These are phyloP conservation scores for Atherix ibis DNA, from an alignment of 2,888 invertebrate genomes.

Conservation along the genomic window DNA sequence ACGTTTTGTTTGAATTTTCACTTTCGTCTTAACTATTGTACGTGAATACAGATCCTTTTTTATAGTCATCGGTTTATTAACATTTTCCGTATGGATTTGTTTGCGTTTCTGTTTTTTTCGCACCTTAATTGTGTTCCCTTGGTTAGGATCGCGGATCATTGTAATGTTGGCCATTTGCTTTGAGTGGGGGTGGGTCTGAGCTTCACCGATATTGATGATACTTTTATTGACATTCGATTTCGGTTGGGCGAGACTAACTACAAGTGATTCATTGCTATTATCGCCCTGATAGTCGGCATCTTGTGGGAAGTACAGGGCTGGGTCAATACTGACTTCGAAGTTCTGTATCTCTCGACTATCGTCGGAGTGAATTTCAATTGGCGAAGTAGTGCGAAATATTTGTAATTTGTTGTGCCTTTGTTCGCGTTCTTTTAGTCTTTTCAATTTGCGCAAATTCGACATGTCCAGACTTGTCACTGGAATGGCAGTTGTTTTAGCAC, in stretches of 20 bases:
- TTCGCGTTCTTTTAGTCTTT: not conserved
- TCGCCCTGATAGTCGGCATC: constrained; percentile 9
- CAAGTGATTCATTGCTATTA: too few relatives aligned
- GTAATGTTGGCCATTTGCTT: too few relatives aligned
- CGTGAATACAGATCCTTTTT: not conserved
- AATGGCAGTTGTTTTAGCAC: too few relatives aligned
- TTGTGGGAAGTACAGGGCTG: constrained; percentile 13
- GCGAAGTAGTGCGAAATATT: not conserved
- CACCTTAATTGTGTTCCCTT: not conserved
- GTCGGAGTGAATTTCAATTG: constrained; percentile 15
- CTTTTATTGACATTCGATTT: too few relatives aligned
- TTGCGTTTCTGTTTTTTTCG: not conserved
- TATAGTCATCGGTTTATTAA: not conserved
- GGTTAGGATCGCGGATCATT: not conserved
- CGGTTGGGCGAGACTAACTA: too few relatives aligned
- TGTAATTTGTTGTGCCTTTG: too few relatives aligned
- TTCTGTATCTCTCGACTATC: constrained; percentile 10
- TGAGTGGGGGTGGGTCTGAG: too few relatives aligned
- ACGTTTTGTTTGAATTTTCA: too few relatives aligned
- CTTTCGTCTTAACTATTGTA: too few relatives aligned
- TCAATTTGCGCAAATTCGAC: too few relatives aligned
- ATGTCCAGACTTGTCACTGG: too few relatives aligned
- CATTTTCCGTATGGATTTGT: not conserved
- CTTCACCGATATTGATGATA: too few relatives aligned
- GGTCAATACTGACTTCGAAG: constrained; percentile 17